Base-by-base conservation (phyloP, 2,888 invertebrate species). In the Lepidonotus clava region DNA sequence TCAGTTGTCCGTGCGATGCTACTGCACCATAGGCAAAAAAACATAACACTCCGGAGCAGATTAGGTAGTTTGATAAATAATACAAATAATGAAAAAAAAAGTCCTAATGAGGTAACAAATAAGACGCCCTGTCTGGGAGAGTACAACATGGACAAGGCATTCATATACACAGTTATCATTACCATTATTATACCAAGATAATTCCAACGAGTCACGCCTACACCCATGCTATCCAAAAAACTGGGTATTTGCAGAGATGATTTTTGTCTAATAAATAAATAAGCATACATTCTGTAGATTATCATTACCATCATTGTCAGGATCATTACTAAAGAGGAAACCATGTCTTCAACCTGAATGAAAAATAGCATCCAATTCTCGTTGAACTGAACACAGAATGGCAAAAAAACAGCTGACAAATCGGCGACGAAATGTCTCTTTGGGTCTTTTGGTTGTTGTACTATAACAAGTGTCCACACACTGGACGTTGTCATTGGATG, bases 21-120 rank as follows among this genome's bases (percentile, higher is more conserved):
- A 34, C 36, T 80, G 80, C 80, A 80, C 46, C 46, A 28, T 76
- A 71, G 80, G 51, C 51, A 80, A 66, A n/a, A 66, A 21, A 66
- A 80, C n/a, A 80, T 80, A 80, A 80, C 46, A 80, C 80, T 41
- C 80, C 46, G n/a, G 80, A 80, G 80, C 46, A 80, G 80, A 46
- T 80, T 6, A 32, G 80, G 80, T 80, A 80, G 51, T 80, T 71
- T 41, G 80, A 80, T 80, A 80, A 80, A 80, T 80, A 80, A 80
- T 80, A 80, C 41, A 46, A 80, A 46, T 46, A 51, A 46, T 41
- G 40, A 76, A 76, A 40, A 76, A 40, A 11, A 71, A 36, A 76
- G 76, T 36, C 28, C 18, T 76, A 34, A 76, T 76, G 80, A 80
- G 80, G 80, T 80, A 80, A 80, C 46, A 80, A 80, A 80, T 34